Base-by-base conservation (phyloP, 2,888 invertebrate species). In the Tridacna crocea region DNA sequence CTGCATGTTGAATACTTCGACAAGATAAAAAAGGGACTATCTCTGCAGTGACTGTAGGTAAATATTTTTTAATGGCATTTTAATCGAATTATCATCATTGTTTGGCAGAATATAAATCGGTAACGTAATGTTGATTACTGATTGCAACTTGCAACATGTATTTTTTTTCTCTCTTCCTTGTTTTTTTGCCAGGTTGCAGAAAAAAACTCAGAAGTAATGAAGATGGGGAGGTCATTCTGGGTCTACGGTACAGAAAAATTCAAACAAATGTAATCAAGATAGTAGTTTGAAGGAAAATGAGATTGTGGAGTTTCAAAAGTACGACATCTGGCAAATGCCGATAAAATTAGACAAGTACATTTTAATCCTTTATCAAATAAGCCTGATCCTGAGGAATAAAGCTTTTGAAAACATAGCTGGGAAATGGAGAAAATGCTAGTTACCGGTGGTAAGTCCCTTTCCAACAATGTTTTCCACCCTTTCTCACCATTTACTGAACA, bases 81-180 rank as follows among this genome's bases (percentile, higher is more conserved):
- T 70, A 70, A 70, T 70, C 27, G 70, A 51, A 51, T 70, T 70
- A 70, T 70, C 70, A 51, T 70, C 70, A 70, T 70, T 70, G 70
- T 70, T 70, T 70, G 70, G 70, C 70, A 70, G 51, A 70, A 70
- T 22, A 51, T 70, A 46, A 24, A 22, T 70, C 22, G n/a, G 70
- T 51, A 70, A 36, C 51, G 51, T 48, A 51, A 48, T n/a, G 70
- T 15, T 51, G 70, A 70, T 70, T 70, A 51, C 13, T 51, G 70
- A 70, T 70, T 70, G 70, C 70, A 70, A 11, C 70, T 51, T 70
- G 70, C 70, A 70, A 17, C 70, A 70, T 46, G 24, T 48, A 48
- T 48, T 15, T 24, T 47, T 27, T 55, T 26, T 73, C 60, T 58
- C 47, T 22, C n/a, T 46, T n/a, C 15, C 58, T 74, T 46, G 22